Evolutionary conservation across 2,113 vertebrate genomes (phyloP), one percentile per base, ranked within the genome.

Genomic region (Gymnocephalus cernua): DNA sequence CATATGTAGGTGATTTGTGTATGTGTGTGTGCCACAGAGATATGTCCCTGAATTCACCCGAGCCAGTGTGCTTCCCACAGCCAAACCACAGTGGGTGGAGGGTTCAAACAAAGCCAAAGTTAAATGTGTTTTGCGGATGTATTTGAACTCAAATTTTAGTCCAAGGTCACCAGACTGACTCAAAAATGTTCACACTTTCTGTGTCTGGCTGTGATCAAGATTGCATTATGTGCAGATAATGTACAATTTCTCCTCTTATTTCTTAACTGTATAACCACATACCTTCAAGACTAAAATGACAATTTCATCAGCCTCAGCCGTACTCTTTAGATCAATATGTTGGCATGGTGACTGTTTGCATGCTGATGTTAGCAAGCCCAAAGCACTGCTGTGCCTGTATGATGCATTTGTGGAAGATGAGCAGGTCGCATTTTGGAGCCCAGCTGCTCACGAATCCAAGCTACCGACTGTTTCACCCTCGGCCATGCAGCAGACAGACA

Each of bases 1-100:
- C 58, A 74, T 75, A 25, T 65, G 69, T 44, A 47, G 45, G 53
- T 10, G 75, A 76, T 73, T 67, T 77, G 56, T 72, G 56, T 44
- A 16, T 58, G 41, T 71, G 41, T 21, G 70, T 61, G 82, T 45
- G 54, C 21, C 15, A 50, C 25, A 61, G 54, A 80, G 51, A 69
- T 64, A 68, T 44, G 69, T 65, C 68, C 70, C 53, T 68, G 54
- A 61, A 66, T n/a, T 72, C 14, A 80, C 29, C 80, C 51, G 1
- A 53, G 62, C 38, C 54, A 61, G 27, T 45, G 48, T 51, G 45
- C 59, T 18, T 21, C 61, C 51, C 61, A 73, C 63, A 66, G 51
- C 35, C n/a, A 2, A 2, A 66, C 27, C 41, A 21, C 71, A 73
- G 61, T 35, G 41, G 79, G 58, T 4, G 21, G 27, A 41, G n/a